A percentile compares a stretch with the other conserved stretches of the same genome.
Evolutionary conservation across 2,113 vertebrate species (phyloP).

Genomic region (Takifugu flavidus): DNA sequence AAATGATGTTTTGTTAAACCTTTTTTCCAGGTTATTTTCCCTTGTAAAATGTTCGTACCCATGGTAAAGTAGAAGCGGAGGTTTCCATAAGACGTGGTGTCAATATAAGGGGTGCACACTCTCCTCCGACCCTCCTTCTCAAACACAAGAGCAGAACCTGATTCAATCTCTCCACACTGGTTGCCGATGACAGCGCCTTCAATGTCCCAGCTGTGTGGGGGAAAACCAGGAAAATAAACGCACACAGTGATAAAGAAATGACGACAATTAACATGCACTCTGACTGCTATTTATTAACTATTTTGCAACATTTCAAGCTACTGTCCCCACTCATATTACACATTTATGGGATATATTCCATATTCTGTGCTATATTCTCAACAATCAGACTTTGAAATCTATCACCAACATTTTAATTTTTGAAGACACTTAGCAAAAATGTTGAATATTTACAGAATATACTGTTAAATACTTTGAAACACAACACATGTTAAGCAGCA

Average conservation of each 20-base stretch:
- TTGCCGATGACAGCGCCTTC: slow-evolving; percentile 83
- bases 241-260: background rate
- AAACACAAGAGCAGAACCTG: slow-evolving; percentile 87
- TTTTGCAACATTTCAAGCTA: too few relatives aligned
- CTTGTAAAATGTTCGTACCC: slow-evolving; percentile 72
- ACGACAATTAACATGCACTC: background rate
- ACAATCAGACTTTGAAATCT: too few relatives aligned
- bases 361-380: too few relatives aligned
- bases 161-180: slow-evolving; percentile 91
- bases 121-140: slow-evolving; percentile 86
- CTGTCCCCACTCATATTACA: too few relatives aligned
- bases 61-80: slow-evolving; percentile 92
- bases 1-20: background rate
- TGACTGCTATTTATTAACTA: too few relatives aligned
- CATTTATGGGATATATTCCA: too few relatives aligned
- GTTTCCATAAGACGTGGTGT: slow-evolving; percentile 91
- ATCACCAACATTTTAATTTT: too few relatives aligned
- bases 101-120: slow-evolving; percentile 91
- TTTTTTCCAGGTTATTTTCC: background rate
- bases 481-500: too few relatives aligned
- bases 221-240: background rate
- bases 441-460: too few relatives aligned
- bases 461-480: background rate
- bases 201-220: slow-evolving; percentile 85
- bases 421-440: too few relatives aligned